Base-by-base conservation (phyloP, 2,888 invertebrate genomes). In the Phortica okadai region DNA sequence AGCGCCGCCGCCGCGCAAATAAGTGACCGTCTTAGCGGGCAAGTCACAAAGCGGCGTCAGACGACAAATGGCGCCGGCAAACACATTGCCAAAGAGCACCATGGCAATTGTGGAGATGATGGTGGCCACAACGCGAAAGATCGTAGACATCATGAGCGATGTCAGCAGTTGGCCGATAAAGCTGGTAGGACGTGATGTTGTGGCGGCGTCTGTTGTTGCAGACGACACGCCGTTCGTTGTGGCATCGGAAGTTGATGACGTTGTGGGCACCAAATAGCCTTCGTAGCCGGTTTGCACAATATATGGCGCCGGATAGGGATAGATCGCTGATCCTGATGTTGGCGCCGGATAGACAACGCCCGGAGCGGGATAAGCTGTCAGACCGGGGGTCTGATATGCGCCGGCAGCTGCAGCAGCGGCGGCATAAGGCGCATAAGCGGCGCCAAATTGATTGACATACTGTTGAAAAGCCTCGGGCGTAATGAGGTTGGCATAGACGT, bases 1-100 rank as follows among this genome's bases (percentile, higher is more conserved):
- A 4, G 90, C 84, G 0, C 89, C 85, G 5, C 85, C 84, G 4
- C 85, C 82, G 14, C 86, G 82, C 11, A 91, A 78, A 50, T 90
- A 89, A 10, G 88, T 84, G 0, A 90, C 80, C n/a, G 90, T 89
- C 14, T 85, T 87, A 70, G 86, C 87, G 4, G 92, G 91, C 75
- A 94, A 92, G 11, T 92, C 92, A 82, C 94, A 94, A 74, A 94
- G 80, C 1, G 93, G 92, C 0, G 94, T 94, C 5, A 93, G 87
- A 6, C 92, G 92, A 83, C 94, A 94, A 0, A 94, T 83, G 1
- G 93, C 90, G 1, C 92, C 92, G 0, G 93, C 93, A 33, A 94
- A 90, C 33, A 93, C 89, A 10, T 93, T 92, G 4, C 94, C 93
- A 73, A 94, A 88, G 6, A 93, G 76, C 5, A 94, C 83, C 6